Conservation (phyloP, 2,888 invertebrate genomes). For the Eristalis intricaria region DNA sequence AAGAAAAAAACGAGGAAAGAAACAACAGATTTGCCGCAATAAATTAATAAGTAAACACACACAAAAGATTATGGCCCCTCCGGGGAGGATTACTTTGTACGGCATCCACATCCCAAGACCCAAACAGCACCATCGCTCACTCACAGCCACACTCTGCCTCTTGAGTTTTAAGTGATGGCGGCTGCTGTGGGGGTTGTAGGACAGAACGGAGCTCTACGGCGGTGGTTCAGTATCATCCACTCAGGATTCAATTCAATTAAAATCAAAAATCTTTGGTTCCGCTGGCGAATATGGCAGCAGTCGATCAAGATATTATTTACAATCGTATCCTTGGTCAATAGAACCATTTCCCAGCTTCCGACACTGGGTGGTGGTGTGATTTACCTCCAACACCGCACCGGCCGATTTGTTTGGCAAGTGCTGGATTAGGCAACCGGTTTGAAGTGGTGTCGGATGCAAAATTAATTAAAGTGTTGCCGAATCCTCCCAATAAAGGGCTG, state of each 20-base stretch:
- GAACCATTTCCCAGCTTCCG: neutral
- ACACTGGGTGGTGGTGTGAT: neutral
- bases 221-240: neutral
- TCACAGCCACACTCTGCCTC: neutral
- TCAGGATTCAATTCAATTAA: constrained; percentile 31
- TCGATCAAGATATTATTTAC: constrained; percentile 5
- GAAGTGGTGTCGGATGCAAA: neutral
- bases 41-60: constrained; percentile 24
- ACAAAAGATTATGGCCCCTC: constrained; percentile 20
- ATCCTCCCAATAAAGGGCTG: neutral
- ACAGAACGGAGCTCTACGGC: no score
- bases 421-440: neutral
- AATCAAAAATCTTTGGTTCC: constrained; percentile 2
- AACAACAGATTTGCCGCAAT: constrained; percentile 17
- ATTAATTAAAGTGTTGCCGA: neutral
- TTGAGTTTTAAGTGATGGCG: neutral
- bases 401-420: neutral
- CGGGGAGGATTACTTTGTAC: constrained; percentile 22
- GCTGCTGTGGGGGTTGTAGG: neutral
- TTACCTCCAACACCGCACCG: neutral
- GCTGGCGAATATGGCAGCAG: neutral
- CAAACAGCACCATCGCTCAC: neutral
- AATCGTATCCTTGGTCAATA: neutral
- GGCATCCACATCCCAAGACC: constrained; percentile 11
- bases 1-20: neutral